A percentile compares a stretch with the other conserved stretches of the same genome.
phyloP scores from a whole-genome alignment of 1,140 invertebrate species.

The Meteorus sp. region DNA sequence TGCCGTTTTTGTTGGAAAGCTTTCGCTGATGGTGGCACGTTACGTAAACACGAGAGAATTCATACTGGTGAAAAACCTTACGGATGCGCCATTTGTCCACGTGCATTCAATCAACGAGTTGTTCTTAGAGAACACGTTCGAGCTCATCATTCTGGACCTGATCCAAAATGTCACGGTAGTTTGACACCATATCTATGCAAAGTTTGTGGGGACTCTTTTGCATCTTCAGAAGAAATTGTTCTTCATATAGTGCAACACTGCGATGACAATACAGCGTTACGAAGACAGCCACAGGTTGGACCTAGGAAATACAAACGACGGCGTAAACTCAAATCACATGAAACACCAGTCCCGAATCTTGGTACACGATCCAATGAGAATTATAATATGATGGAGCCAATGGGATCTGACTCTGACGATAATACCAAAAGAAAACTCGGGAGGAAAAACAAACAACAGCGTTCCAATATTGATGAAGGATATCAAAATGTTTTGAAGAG shows the following conservation, averaged over 20 bases:
- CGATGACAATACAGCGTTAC: constrained; percentile 78
- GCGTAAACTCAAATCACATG: constrained; percentile 71
- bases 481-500: constrained; percentile 58
- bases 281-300: constrained; percentile 73
- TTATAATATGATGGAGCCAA: constrained; percentile 49
- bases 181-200: constrained; percentile 70
- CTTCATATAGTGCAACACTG: constrained; percentile 81
- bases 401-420: constrained; percentile 57
- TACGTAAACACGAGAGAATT: constrained; percentile 96
- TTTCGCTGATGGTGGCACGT: constrained; percentile 96
- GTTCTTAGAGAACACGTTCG: constrained; percentile 80
- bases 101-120: constrained; percentile 81
- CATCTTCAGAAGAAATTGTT: constrained; percentile 73
- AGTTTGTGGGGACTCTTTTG: constrained; percentile 71
- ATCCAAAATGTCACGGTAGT: constrained; percentile 63
- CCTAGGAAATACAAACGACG: constrained; percentile 79
- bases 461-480: constrained; percentile 54
- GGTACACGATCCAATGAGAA: constrained; percentile 51
- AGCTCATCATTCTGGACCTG: constrained; percentile 78
- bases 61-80: constrained; percentile 97
- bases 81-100: constrained; percentile 90
- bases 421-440: constrained; percentile 53
- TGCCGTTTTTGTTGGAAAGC: constrained; percentile 98
- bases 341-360: constrained; percentile 36
- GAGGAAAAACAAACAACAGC: constrained; percentile 51